Percentiles rank a stretch among this genome's conserved stretches.
phyloP scores from a whole-genome alignment of 2,113 vertebrate species.

The Aegypius monachus region DNA sequence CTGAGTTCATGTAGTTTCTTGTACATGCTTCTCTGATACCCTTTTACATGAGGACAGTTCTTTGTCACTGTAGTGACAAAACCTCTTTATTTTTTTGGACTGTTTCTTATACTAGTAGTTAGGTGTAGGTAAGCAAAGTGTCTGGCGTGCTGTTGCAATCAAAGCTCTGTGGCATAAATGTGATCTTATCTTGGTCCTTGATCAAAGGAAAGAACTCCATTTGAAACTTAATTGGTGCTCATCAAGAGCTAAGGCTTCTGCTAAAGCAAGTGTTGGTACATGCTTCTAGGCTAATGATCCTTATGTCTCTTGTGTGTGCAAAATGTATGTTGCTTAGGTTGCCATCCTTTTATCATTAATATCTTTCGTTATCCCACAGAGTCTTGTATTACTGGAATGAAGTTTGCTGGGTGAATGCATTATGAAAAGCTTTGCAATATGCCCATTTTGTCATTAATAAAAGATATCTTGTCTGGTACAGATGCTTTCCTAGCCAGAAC shows the following conservation, averaged over 20 bases:
- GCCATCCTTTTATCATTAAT: background rate
- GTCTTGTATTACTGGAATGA: background rate
- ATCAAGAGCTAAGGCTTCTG: conserved; percentile 22
- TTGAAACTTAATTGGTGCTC: conserved; percentile 22
- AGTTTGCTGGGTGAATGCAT: background rate
- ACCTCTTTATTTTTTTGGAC: background rate
- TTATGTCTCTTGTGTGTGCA: background rate
- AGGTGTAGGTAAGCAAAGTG: background rate
- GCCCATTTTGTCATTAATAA: background rate
- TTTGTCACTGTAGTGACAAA: background rate
- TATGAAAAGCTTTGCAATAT: background rate
- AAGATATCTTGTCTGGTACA: background rate
- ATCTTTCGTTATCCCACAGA: background rate
- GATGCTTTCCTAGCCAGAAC: background rate
- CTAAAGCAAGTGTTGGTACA: conserved; percentile 35
- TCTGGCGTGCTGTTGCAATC: background rate
- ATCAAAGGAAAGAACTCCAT: conserved; percentile 46
- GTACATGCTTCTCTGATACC: background rate
- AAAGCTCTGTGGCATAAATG: background rate
- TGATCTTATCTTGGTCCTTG: conserved; percentile 34
- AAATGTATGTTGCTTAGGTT: background rate
- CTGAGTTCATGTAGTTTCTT: background rate
- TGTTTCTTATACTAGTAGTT: background rate
- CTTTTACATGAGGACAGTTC: background rate
- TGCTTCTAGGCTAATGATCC: background rate